These are phyloP conservation scores for Amiota minor DNA, from an alignment of 2,888 invertebrate genomes.

Conservation along the genomic window DNA sequence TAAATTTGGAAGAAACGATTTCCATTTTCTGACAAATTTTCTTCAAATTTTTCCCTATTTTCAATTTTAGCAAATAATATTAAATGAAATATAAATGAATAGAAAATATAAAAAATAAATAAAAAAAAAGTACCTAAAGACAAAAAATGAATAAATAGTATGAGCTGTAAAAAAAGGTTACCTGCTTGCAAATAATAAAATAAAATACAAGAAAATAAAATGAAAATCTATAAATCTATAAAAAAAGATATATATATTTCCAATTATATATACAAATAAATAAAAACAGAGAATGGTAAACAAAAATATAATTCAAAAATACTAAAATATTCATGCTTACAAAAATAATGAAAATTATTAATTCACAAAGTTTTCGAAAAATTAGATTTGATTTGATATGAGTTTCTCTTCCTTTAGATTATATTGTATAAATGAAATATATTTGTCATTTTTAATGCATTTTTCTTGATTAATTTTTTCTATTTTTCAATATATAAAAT, in stretches of 20 bases:
- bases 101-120: conserved; percentile 28
- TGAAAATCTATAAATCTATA: conserved; percentile 36
- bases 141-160: conserved; percentile 62
- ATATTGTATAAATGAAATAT: too few relatives aligned
- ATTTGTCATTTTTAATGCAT: conserved; percentile 10
- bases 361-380: too few relatives aligned
- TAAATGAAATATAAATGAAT: background rate
- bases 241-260: conserved; percentile 4
- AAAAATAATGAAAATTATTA: background rate
- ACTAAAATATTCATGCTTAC: conserved; percentile 9
- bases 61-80: too few relatives aligned
- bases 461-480: background rate
- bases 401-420: too few relatives aligned
- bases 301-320: background rate
- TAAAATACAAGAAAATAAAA: conserved; percentile 34
- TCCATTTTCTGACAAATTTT: too few relatives aligned
- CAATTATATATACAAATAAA: too few relatives aligned
- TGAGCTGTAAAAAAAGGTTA: conserved; percentile 73
- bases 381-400: too few relatives aligned
- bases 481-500: background rate
- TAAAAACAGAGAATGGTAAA: background rate
- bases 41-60: too few relatives aligned
- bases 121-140: conserved; percentile 34
- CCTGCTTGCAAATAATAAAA: conserved; percentile 69
- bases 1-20: too few relatives aligned